Conservation (phyloP, 64 coral and sea anemone species). For the Pocillopora damicornis region DNA sequence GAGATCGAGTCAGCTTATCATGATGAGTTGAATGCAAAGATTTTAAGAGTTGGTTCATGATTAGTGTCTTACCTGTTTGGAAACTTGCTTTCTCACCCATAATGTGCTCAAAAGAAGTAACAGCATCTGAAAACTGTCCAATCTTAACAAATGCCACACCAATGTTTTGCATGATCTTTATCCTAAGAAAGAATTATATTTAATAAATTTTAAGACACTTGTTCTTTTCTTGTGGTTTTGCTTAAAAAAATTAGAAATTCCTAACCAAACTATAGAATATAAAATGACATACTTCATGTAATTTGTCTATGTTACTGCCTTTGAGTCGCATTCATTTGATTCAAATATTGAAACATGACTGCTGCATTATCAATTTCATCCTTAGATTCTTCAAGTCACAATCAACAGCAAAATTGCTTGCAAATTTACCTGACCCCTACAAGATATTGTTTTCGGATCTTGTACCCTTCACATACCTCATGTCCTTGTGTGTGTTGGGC, state of each 20-base stretch:
- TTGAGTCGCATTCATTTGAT: no score
- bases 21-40: no score
- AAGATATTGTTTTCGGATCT: no score
- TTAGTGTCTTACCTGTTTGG: conserved; percentile 52
- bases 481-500: conserved; percentile 84
- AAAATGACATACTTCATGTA: no score
- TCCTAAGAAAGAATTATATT: conserved; percentile 31
- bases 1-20: background rate
- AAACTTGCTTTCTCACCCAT: conserved; percentile 91
- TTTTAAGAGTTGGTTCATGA: no score
- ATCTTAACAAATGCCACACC: conserved; percentile 93
- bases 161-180: conserved; percentile 99
- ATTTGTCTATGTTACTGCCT: no score
- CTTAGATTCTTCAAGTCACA: no score
- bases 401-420: no score
- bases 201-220: background rate
- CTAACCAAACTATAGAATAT: no score
- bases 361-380: no score
- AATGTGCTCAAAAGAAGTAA: conserved; percentile 98
- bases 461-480: conserved; percentile 48
- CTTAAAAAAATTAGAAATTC: background rate
- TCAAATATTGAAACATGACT: no score
- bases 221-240: background rate
- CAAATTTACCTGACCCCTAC: background rate
- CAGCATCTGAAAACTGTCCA: conserved; percentile 91